phyloP scores from a whole-genome alignment of 1,140 invertebrate genomes.

The Adelges cooleyi region DNA sequence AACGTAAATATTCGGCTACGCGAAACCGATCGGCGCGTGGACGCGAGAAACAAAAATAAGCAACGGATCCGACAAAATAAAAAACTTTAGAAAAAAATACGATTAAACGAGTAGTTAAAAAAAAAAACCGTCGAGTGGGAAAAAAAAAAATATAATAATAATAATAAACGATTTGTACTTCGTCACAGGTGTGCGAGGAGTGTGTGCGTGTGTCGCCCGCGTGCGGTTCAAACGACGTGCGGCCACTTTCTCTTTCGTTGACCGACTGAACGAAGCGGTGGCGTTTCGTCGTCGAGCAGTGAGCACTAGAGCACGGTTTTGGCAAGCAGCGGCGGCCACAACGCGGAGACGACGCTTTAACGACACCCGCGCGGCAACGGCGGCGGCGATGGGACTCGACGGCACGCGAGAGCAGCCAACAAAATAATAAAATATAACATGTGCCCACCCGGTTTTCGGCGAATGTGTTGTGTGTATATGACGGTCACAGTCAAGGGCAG shows the following conservation, averaged over 20 bases:
- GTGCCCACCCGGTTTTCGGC: slow-evolving; percentile 9
- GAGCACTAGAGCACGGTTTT: too few relatives aligned
- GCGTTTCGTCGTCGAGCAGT: too few relatives aligned
- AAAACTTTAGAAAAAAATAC: too few relatives aligned
- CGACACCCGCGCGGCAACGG: neutral
- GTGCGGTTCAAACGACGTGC: slow-evolving; percentile 19
- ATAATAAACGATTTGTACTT: slow-evolving; percentile 15
- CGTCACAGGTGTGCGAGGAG: slow-evolving; percentile 28
- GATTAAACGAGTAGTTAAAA: too few relatives aligned
- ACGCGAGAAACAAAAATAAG: too few relatives aligned
- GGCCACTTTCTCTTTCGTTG: slow-evolving; percentile 27
- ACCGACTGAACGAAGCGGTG: slow-evolving; percentile 2
- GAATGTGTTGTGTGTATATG: neutral
- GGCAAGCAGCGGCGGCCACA: neutral
- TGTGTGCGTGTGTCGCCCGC: slow-evolving; percentile 5
- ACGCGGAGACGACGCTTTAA: neutral
- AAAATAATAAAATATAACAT: neutral
- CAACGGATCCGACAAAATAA: too few relatives aligned
- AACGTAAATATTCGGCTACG: too few relatives aligned
- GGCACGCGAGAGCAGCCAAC: neutral
- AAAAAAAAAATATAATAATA: too few relatives aligned
- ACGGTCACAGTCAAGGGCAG: slow-evolving; percentile 29
- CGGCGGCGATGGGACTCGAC: neutral
- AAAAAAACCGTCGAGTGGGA: too few relatives aligned
- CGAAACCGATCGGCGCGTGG: too few relatives aligned